Base-by-base conservation (phyloP, 2,888 invertebrate species). In the Barypeithes pellucidus region DNA sequence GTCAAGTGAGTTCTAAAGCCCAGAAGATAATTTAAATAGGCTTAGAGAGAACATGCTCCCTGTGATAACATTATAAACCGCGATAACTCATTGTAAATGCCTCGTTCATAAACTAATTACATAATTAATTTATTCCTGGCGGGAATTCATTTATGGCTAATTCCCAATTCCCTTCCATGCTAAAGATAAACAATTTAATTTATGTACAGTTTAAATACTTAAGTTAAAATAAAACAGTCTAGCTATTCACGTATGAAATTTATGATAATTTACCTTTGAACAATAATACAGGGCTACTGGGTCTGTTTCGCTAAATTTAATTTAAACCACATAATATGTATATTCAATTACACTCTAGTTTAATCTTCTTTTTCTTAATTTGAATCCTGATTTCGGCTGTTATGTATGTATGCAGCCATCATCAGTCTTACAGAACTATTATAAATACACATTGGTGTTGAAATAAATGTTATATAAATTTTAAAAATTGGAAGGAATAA, bases 61-160 rank as follows among this genome's bases (percentile, higher is more conserved):
- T 68, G 57, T 73, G 78, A 77, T 76, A 79, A 75, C 77, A 74
- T 75, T 75, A 76, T 74, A 74, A 72, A 76, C 74, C 57, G 24
- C 29, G 73, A 80, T 80, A 76, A 77, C 71, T 78, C 78, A 79
- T 75, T 72, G 74, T 73, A 76, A 77, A 72, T 67, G 74, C 76
- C 67, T 45, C 76, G 78, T 78, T 79, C 79, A 79, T 79, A 79
- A 78, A 78, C 79, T 79, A 79, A 79, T 79, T 78, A 78, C 69
- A 71, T 80, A 78, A 79, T 79, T 78, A 79, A 80, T 79, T 75
- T 79, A 78, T 77, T 80, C 80, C 78, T 73, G 36, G 39, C 59
- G 76, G 80, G 77, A 77, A 78, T 79, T 77, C 72, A 77, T 78
- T 77, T 75, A 77, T 72, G 74, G 59, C 66, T 61, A 59, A 59